phyloP scores from a whole-genome alignment of 2,888 invertebrate genomes.

The Aplocera efformata region DNA sequence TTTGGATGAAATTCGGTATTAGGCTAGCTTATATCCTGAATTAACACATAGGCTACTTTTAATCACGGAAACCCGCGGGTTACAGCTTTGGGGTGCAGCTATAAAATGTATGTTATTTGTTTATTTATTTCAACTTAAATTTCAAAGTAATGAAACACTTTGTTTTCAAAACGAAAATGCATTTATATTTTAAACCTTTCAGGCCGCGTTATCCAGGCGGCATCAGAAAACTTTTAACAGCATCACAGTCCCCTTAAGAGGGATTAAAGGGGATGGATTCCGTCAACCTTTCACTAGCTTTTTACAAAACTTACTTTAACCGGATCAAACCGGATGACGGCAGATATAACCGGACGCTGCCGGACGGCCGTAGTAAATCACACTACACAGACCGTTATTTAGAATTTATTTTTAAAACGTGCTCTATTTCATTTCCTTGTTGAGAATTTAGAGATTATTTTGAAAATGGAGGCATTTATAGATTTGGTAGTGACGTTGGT shows the following conservation, averaged over 20 bases:
- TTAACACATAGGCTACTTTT: too few species aligned
- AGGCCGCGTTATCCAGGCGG: not conserved
- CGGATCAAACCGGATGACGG: constrained; percentile 36
- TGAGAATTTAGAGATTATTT: constrained; percentile 9
- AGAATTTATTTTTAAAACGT: constrained; percentile 31
- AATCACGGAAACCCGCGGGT: too few species aligned
- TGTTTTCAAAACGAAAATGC: too few species aligned
- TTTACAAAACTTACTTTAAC: constrained; percentile 33
- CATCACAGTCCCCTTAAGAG: constrained; percentile 28
- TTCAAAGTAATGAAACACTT: too few species aligned
- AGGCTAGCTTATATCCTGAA: too few species aligned
- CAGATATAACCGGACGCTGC: constrained; percentile 36
- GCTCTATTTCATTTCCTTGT: constrained; percentile 23
- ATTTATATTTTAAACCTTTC: too few species aligned
- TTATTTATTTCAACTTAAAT: too few species aligned
- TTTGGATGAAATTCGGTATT: too few species aligned
- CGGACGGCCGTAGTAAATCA: constrained; percentile 31
- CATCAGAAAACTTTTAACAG: constrained; percentile 29
- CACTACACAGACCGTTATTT: constrained; percentile 33
- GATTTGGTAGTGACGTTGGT: too few species aligned
- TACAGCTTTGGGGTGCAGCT: too few species aligned
- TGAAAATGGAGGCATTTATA: too few species aligned
- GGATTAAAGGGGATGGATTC: constrained; percentile 33
- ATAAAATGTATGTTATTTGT: too few species aligned
- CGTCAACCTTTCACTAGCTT: constrained; percentile 36